A percentile compares a stretch with the other conserved stretches of the same genome.
These are phyloP conservation scores for Falcunculus frontatus DNA, from an alignment of 2,113 vertebrate species.

Conservation along the genomic window DNA sequence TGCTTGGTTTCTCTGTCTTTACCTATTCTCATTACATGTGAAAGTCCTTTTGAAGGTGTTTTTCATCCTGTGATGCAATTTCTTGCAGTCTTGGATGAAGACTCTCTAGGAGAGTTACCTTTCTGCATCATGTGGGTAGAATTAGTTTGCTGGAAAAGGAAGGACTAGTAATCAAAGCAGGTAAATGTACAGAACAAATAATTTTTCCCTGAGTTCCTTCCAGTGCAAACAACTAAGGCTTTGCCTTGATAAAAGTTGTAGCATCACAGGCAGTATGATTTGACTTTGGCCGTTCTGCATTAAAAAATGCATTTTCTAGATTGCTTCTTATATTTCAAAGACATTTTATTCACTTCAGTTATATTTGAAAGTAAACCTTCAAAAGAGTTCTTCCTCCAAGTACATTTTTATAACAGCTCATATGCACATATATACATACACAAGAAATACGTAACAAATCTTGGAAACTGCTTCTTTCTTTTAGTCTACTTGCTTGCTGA, in stretches of 20 bases:
- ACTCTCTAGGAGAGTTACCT: background rate
- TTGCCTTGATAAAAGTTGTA: background rate
- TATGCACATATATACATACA: background rate
- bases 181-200: background rate
- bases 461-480: background rate
- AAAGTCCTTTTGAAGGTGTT: background rate
- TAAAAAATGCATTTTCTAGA: background rate
- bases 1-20: background rate
- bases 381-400: background rate
- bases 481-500: background rate
- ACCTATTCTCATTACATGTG: background rate
- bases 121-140: background rate
- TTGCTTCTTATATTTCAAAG: background rate
- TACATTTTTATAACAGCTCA: background rate
- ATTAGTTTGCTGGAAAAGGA: background rate
- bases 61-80: background rate
- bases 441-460: background rate
- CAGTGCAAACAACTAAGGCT: background rate
- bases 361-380: background rate
- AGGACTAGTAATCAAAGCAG: background rate
- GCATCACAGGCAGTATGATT: background rate
- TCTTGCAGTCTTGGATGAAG: background rate
- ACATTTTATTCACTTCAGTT: background rate
- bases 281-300: background rate
- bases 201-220: background rate